Base-by-base conservation (phyloP, 2,113 vertebrate species). In the Tinamus guttatus region DNA sequence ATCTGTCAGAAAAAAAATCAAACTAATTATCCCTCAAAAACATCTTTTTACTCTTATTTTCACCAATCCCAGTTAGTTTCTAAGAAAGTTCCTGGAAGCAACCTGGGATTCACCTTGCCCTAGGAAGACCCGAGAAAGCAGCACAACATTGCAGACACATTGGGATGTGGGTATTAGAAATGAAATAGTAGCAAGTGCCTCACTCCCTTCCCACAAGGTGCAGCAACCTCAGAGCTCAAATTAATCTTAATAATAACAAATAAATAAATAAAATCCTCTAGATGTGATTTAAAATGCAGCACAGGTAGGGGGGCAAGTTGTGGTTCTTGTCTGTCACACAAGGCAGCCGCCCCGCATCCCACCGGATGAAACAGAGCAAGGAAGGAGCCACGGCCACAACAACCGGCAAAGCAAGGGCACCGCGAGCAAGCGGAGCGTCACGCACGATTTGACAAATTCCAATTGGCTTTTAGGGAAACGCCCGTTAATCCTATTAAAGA, bases 361-460 rank as follows among this genome's bases (percentile, higher is more conserved):
- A 9, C 45, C 19, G 45, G 45, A 19, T 47, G 45, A 47, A 47
- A 20, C 45, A 7, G 18, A 47, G 45, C 18, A 19, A 47, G 18
- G 45, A 19, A 8, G 45, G 45, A 41, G 40, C 40, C 11, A 13
- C 40, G 13, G 40, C 40, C n/a, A n/a, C n/a, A n/a, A n/a, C n/a
- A n/a, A 41, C 40, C 40, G 13, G 40, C 11, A 41, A 13, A 41
- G 40, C 40, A 41, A 13, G 40, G 13, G 13, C 40, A 41, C 40
- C 40, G 11, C 40, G 40, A 41, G 40, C 40, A 13, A 41, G 40
- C 40, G 13, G 40, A 41, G 40, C 87, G 95, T 90, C 95, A 96
- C 92, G 93, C 77, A 62, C 13, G 21, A 90, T 97, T 85, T 97
- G 89, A 81, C 91, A 96, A 95, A 95, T 96, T 97, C 81, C 85